phyloP scores from a whole-genome alignment of 1,140 invertebrate species.

The Platyscapa corneri region DNA sequence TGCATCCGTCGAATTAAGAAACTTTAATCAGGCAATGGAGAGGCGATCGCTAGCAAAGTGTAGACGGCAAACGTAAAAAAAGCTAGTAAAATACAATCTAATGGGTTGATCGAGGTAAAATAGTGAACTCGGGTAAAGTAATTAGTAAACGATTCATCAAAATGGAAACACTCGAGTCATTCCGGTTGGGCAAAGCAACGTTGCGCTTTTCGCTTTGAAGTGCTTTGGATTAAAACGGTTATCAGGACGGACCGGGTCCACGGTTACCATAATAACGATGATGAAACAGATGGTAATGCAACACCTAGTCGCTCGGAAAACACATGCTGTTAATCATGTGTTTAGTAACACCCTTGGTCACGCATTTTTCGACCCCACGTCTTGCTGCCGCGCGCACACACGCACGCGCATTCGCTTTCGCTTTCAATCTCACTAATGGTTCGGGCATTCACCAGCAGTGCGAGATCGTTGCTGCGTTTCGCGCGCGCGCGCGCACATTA shows the following conservation, averaged over 20 bases:
- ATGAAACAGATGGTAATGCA: background rate
- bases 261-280: background rate
- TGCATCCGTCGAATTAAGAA: no score
- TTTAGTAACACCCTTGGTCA: conserved; percentile 33
- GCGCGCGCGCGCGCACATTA: conserved; percentile 61
- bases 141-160: no score
- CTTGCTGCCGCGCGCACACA: background rate
- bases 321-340: conserved; percentile 36
- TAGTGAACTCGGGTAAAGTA: no score
- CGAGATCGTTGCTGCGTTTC: no score
- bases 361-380: conserved; percentile 31
- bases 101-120: no score
- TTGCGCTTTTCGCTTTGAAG: no score
- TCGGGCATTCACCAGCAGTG: conserved; percentile 1
- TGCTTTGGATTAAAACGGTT: background rate
- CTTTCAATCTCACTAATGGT: conserved; percentile 69
- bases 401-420: background rate
- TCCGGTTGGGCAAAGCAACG: no score
- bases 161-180: no score
- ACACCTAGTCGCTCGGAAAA: conserved; percentile 14
- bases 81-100: no score
- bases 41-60: no score
- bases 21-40: no score
- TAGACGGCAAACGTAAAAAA: no score
- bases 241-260: background rate